Percentiles rank a stretch among this genome's conserved stretches.
These are phyloP conservation scores for Cryptocephalus moraei DNA, from an alignment of 2,888 invertebrate species.

Conservation along the genomic window DNA sequence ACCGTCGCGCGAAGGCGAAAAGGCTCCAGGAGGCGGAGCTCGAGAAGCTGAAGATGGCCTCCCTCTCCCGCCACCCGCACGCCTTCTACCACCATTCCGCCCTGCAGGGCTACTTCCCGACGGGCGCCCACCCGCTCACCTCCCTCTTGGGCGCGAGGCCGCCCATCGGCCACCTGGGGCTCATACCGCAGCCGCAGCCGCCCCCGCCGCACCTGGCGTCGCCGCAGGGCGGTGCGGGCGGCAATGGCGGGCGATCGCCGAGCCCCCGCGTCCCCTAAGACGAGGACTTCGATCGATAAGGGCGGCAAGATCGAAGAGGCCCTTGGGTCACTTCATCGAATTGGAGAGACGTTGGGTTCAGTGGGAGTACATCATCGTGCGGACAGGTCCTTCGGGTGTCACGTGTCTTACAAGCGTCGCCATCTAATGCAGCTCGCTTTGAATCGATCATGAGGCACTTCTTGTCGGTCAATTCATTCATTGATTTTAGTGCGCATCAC, in stretches of 20 bases:
- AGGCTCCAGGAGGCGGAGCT: constrained; percentile 95
- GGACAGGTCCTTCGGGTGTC: too few species aligned
- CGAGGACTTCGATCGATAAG: not conserved
- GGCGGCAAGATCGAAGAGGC: too few species aligned
- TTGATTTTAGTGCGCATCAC: too few species aligned
- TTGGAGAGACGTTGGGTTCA: too few species aligned
- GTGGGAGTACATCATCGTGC: too few species aligned
- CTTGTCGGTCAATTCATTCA: too few species aligned
- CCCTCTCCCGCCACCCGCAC: constrained; percentile 51
- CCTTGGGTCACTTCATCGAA: too few species aligned
- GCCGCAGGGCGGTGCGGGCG: constrained; percentile 3
- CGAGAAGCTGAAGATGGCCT: constrained; percentile 86
- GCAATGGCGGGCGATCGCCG: constrained; percentile 31
- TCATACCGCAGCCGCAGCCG: constrained; percentile 40
- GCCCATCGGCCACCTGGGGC: constrained; percentile 35
- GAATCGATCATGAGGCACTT: too few species aligned
- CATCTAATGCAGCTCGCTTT: too few species aligned
- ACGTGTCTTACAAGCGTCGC: too few species aligned
- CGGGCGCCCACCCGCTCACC: constrained; percentile 48
- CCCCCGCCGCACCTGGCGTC: constrained; percentile 43
- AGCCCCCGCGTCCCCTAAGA: constrained; percentile 34
- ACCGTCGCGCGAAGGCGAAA: constrained; percentile 93
- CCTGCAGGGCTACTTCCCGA: constrained; percentile 53
- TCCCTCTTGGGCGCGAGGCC: constrained; percentile 38
- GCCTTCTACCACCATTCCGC: constrained; percentile 48